Evolutionary conservation across 2,113 vertebrate genomes (phyloP).

Genomic region (Callionymus lyra): DNA sequence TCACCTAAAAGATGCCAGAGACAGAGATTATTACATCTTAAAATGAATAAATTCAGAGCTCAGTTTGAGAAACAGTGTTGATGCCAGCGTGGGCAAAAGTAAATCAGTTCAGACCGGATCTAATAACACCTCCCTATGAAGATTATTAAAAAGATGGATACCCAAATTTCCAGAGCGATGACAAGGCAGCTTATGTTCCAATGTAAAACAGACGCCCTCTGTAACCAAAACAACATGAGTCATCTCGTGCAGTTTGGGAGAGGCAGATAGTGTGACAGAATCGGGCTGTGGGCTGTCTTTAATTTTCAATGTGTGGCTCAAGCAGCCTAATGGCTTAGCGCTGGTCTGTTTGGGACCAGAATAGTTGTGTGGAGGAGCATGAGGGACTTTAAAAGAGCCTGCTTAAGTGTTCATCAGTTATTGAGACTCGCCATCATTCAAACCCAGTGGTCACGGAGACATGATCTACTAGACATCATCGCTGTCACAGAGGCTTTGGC

Average conservation of each 20-base stretch:
- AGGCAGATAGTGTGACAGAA: constrained; percentile 44
- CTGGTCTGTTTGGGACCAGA: constrained; percentile 43
- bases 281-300: constrained; percentile 42
- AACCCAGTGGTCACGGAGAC: too few relatives aligned
- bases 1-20: background rate
- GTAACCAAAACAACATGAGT: constrained; percentile 40
- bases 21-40: too few relatives aligned
- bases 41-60: too few relatives aligned
- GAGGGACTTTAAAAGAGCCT: background rate
- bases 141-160: constrained; percentile 18
- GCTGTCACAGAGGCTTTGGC: too few relatives aligned
- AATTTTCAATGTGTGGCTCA: constrained; percentile 53
- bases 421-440: too few relatives aligned
- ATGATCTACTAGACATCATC: too few relatives aligned
- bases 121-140: constrained; percentile 16
- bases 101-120: constrained; percentile 1
- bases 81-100: background rate
- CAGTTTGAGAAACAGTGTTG: too few relatives aligned
- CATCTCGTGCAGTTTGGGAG: constrained; percentile 28
- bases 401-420: background rate
- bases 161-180: constrained; percentile 25
- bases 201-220: constrained; percentile 41
- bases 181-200: constrained; percentile 33
- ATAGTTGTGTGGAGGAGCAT: constrained; percentile 24
- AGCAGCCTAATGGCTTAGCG: constrained; percentile 43